Evolutionary conservation across 2,113 vertebrate genomes (phyloP).

Genomic region (Fulmarus glacialis): DNA sequence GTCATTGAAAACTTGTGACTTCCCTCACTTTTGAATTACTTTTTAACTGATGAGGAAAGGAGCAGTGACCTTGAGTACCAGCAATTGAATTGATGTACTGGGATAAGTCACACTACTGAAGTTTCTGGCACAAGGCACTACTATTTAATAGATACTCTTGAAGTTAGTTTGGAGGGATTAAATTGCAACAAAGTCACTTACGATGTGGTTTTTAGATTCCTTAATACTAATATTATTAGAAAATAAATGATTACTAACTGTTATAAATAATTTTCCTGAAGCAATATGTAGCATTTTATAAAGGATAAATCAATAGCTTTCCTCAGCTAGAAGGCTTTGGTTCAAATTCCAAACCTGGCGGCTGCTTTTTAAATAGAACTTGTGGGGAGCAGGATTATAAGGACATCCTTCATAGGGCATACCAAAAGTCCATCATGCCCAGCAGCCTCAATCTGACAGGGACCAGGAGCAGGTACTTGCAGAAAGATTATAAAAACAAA

Average conservation of each 20-base stretch:
- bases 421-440: background rate
- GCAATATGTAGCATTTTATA: background rate
- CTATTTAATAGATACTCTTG: background rate
- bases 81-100: conserved; percentile 7
- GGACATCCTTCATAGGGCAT: background rate
- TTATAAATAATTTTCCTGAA: conserved; percentile 9
- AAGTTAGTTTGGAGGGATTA: conserved; percentile 10
- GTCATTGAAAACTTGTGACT: conserved; percentile 47
- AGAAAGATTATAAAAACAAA: background rate
- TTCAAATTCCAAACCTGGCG: background rate
- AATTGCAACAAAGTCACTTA: background rate
- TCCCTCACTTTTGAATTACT: conserved; percentile 32
- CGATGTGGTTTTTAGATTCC: background rate
- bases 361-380: background rate
- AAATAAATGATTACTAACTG: background rate
- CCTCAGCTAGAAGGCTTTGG: background rate
- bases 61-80: background rate
- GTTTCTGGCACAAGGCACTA: background rate
- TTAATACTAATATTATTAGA: conserved; percentile 11
- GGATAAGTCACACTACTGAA: conserved; percentile 7
- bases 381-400: background rate
- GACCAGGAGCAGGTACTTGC: background rate
- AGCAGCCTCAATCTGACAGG: background rate
- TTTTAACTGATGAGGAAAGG: conserved; percentile 1
- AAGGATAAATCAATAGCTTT: background rate